Base-by-base conservation (phyloP, 2,888 invertebrate genomes). In the Sesia apiformis region DNA sequence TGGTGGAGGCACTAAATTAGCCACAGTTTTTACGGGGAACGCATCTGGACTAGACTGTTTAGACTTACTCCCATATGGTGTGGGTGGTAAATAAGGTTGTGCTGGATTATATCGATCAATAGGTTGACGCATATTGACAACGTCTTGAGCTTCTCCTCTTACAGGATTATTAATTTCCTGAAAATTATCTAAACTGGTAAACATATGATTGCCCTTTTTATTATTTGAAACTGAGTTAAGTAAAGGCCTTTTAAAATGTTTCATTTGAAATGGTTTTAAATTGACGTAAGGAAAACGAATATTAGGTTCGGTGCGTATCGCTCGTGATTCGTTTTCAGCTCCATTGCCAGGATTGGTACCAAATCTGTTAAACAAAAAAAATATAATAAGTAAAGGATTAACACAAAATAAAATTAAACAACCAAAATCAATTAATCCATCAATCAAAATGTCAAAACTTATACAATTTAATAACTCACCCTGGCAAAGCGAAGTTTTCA, bases 31-130 rank as follows among this genome's bases (percentile, higher is more conserved):
- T 3, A 63, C 56, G 38, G 79, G 72, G 3, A 65, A 57, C 5
- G 61, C 53, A 46, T 55, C 59, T n/a, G 70, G 65, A 57, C 62
- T 67, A 3, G 79, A 74, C 57, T 79, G 80, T 60, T 84, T 81
- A n/a, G 80, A 72, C 56, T 81, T 81, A 56, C 65, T 70, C 5
- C 81, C 81, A 56, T 84, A 84, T 23, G 63, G 67, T n/a, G 70
- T 66, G 49, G 73, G 74, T 1, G 87, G 87, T 56, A 90, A 72
- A 65, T 89, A 87, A 2, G 90, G 86, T 60, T 89, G 87, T 3
- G 89, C 89, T n/a, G 90, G 86, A 65, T 90, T 90, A 60, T 86
- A 90, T 23, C 90, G 76, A 58, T 90, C 90, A 53, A 88, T 70
- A 4, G 75, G 75, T 53, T 77, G 75, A 46, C 69, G 70, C 60